These are phyloP conservation scores for Ibycter americanus DNA, from an alignment of 2,797 vertebrate genomes.

Conservation along the genomic window DNA sequence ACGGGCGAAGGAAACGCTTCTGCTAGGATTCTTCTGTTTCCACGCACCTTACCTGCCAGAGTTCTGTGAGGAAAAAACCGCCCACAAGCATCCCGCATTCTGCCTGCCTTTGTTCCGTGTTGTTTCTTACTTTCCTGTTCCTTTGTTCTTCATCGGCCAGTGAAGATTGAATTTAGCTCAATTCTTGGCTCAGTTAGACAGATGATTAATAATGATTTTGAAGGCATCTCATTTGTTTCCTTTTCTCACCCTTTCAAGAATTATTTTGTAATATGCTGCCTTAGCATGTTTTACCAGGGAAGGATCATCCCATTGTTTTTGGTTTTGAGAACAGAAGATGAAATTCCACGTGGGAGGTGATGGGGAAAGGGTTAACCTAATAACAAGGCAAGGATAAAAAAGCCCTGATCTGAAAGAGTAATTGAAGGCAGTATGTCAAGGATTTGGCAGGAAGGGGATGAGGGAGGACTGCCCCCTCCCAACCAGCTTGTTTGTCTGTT, in stretches of 20 bases:
- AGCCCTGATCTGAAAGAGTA: neutral
- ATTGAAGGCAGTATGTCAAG: neutral
- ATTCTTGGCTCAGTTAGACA: neutral
- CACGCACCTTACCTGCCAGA: neutral
- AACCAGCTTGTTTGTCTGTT: neutral
- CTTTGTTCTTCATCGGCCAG: neutral
- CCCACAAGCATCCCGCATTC: neutral
- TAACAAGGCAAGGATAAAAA: neutral
- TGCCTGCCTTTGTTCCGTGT: neutral
- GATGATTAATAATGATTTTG: neutral
- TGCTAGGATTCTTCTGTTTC: neutral
- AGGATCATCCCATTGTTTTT: neutral
- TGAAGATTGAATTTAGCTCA: neutral
- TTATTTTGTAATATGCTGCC: neutral
- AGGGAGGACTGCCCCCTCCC: neutral
- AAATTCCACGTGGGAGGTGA: accelerated
- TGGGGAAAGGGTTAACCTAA: neutral
- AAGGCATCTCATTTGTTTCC: neutral
- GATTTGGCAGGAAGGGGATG: neutral
- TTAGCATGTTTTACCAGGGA: neutral
- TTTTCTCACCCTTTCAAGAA: neutral
- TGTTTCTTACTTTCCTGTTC: neutral
- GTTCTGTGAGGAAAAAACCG: neutral
- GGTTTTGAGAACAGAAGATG: neutral
- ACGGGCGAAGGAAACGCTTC: neutral